A percentile compares a stretch with the other conserved stretches of the same genome.
phyloP scores from a whole-genome alignment of 2,113 vertebrate genomes.

The Neogobius melanostomus region DNA sequence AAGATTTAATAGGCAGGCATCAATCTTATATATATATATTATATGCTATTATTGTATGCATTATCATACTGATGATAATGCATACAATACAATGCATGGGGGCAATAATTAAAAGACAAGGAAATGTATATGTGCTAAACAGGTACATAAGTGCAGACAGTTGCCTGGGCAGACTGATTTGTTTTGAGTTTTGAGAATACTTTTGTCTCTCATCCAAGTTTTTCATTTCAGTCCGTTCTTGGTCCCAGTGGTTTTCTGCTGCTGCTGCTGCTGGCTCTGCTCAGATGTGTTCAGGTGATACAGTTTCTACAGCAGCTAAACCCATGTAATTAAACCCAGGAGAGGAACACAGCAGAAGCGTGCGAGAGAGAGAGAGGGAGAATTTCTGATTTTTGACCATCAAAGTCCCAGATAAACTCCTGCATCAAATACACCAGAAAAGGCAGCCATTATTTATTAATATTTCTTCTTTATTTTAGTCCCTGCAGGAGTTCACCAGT shows the following conservation, averaged over 20 bases:
- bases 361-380: neutral
- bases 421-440: constrained; percentile 7
- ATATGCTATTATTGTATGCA: no score
- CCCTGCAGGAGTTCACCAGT: no score
- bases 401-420: constrained; percentile 4
- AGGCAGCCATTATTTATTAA: neutral
- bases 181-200: neutral
- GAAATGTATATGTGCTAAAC: no score
- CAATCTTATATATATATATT: no score
- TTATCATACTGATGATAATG: no score
- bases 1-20: no score
- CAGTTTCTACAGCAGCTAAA: constrained; percentile 42
- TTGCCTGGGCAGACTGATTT: neutral
- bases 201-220: neutral
- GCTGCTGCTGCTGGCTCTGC: constrained; percentile 6
- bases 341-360: constrained; percentile 14
- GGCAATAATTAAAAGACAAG: no score
- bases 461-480: no score
- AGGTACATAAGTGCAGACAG: neutral
- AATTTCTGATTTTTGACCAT: constrained; percentile 22
- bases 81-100: no score
- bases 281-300: constrained; percentile 44
- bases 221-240: neutral
- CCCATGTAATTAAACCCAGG: constrained; percentile 50
- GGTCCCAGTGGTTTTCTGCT: constrained; percentile 1